Evolutionary conservation across 2,797 vertebrate species (phyloP).

Genomic region (Halcyon chelicuti): DNA sequence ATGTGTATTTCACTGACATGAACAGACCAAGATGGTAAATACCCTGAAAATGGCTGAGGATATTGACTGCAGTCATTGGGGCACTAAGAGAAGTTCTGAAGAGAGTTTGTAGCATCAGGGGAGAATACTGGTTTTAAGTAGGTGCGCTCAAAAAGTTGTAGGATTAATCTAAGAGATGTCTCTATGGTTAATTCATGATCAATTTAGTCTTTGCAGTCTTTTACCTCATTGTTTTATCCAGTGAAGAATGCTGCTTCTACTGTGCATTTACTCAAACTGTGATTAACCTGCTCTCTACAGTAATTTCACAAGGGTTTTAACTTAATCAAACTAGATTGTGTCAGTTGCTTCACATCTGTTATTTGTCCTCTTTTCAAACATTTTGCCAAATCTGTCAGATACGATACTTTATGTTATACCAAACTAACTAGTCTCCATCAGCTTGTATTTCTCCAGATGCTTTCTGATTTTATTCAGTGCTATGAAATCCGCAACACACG

Average conservation of each 20-base stretch:
- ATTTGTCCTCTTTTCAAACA: not conserved
- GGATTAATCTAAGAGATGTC: not conserved
- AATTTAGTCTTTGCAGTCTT: not conserved
- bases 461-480: not conserved
- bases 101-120: not conserved
- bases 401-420: not conserved
- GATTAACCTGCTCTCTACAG: not conserved
- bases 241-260: not conserved
- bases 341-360: not conserved
- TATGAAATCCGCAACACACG: not conserved
- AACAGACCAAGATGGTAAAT: not conserved
- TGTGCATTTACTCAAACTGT: not conserved
- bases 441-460: not conserved
- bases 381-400: not conserved
- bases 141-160: not conserved
- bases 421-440: not conserved
- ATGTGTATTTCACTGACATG: not conserved
- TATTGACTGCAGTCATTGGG: not conserved
- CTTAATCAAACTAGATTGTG: not conserved
- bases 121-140: not conserved
- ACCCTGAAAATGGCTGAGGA: not conserved
- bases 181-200: not conserved
- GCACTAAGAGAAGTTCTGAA: not conserved
- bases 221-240: not conserved
- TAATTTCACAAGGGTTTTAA: not conserved